Evolutionary conservation across 2,113 vertebrate species (phyloP).

Genomic region (Hyla sarda): DNA sequence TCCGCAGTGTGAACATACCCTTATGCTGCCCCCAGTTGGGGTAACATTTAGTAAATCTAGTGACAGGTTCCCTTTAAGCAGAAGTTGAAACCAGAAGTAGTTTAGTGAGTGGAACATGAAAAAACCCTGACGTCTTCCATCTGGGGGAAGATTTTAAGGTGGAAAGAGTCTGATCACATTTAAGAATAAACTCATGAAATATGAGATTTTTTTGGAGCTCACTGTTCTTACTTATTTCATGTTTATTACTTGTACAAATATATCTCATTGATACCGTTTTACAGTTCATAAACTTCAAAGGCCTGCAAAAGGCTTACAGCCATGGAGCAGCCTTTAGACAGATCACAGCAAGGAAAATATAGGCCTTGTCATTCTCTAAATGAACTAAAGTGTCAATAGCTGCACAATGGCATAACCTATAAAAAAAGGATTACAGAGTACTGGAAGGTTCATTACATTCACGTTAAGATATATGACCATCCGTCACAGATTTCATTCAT

Average conservation of each 20-base stretch:
- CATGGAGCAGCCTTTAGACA: background rate
- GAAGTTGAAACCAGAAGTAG: too few relatives aligned
- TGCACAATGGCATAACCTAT: constrained; percentile 8
- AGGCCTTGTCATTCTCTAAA: constrained; percentile 13
- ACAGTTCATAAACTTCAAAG: constrained; percentile 6
- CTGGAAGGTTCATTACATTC: constrained; percentile 19
- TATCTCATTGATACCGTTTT: background rate
- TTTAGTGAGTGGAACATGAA: too few relatives aligned
- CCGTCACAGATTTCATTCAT: constrained; percentile 30
- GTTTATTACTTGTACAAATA: constrained; percentile 19
- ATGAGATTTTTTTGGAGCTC: background rate
- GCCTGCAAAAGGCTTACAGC: constrained; percentile 3
- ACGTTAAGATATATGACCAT: background rate
- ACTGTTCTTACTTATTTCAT: constrained; percentile 1
- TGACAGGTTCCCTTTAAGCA: too few relatives aligned
- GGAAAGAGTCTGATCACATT: background rate
- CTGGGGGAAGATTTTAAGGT: background rate
- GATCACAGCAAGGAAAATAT: constrained; percentile 1
- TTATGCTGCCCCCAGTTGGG: too few relatives aligned
- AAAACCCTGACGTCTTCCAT: background rate
- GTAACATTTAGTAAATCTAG: too few relatives aligned
- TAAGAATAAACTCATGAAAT: background rate
- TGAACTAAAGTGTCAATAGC: constrained; percentile 24
- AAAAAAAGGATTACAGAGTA: constrained; percentile 1
- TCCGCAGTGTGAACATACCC: too few relatives aligned